Evolutionary conservation across 1,140 invertebrate genomes (phyloP).

Genomic region (Pseudomyrmex concolor): DNA sequence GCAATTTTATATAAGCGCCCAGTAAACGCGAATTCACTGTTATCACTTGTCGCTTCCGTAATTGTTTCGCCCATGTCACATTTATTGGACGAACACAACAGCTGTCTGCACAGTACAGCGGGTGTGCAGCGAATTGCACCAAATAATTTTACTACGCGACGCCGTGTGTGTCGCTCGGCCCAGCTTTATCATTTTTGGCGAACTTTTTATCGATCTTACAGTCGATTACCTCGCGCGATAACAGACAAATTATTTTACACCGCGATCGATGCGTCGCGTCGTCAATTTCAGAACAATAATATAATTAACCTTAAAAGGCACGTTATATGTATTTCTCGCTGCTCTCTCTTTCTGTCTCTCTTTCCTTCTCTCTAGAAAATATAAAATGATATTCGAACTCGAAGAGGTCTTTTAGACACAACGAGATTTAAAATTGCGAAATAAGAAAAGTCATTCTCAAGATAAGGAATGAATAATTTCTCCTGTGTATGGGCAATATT

Average conservation of each 20-base stretch:
- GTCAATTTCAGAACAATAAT: slow-evolving; percentile 19
- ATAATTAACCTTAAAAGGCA: neutral
- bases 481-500: neutral
- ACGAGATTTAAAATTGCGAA: neutral
- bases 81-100: slow-evolving; percentile 65
- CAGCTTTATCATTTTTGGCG: slow-evolving; percentile 12
- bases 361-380: neutral
- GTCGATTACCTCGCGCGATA: slow-evolving; percentile 38
- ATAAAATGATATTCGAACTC: no score
- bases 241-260: slow-evolving; percentile 33
- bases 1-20: slow-evolving; percentile 53
- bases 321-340: neutral
- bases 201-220: slow-evolving; percentile 33
- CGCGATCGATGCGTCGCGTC: neutral
- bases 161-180: slow-evolving; percentile 14
- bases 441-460: neutral
- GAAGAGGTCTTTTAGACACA: no score
- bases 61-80: slow-evolving; percentile 75
- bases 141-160: slow-evolving; percentile 75
- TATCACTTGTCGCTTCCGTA: slow-evolving; percentile 73
- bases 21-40: slow-evolving; percentile 71
- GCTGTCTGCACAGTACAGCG: slow-evolving; percentile 59
- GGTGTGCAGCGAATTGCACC: slow-evolving; percentile 66
- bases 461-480: neutral
- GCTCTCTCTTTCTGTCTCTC: neutral